Evolutionary conservation across 1,140 invertebrate genomes (phyloP), one percentile per base, ranked within the genome.

Genomic region (Drosophila suzukii): DNA sequence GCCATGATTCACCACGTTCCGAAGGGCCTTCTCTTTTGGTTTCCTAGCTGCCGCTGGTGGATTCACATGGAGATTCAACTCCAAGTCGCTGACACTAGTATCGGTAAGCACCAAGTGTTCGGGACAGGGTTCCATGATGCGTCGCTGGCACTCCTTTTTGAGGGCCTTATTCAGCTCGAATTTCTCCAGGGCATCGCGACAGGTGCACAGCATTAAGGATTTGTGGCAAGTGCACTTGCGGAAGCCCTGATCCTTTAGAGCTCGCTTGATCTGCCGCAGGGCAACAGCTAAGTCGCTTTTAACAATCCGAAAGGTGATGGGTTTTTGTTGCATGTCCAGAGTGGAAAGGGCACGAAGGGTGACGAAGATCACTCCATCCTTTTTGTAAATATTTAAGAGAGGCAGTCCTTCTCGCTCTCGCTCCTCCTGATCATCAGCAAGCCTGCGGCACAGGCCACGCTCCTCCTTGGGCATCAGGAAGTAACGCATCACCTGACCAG

Each of bases 151-250:
- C 41, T 88, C 81, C 20, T 55, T 74, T 6, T 53, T 55, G 1
- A 91, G 24, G 5, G 84, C 80, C 11, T 51, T 27, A 6, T 82
- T 66, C 4, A 92, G 58, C 0, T 50, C 30, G 6, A 67, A 71
- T 54, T 92, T 92, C 0, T 90, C 78, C 5, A 57, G 7, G 2
- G 53, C 43, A 30, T 50, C 47, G 8, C 91, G 81, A 39, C 91
- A 92, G 27, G 36, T 72, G 38, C 91, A 92, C 41, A 83, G 24
- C 56, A 75, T 70, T 0, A 92, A 54, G 0, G 90, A 55, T 27
- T 89, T 75, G 53, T 89, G 76, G 38, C 91, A 92, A 3, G 50
- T 71, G 49, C 91, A 92, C 43, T 91, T 92, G 1, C 39, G 46
- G 38, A 86, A 91, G 12, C 90, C 90, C 47, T 73, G 73, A 3